phyloP scores from a whole-genome alignment of 2,888 invertebrate species.

The Melipona bicolor region DNA sequence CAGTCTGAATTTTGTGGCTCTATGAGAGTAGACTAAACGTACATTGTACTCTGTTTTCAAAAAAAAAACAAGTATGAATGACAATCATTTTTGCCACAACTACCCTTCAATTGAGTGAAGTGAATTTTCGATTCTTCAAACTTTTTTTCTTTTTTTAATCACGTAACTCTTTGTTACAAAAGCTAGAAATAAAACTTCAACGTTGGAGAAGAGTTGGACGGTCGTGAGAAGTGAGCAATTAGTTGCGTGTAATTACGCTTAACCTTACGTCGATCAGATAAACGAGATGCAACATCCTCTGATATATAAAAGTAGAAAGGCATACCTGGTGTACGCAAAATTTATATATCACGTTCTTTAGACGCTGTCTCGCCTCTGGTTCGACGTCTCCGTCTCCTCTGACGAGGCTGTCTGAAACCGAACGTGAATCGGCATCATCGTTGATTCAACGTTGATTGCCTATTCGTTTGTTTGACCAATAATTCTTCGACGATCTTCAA shows the following conservation, averaged over 20 bases:
- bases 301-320: slow-evolving; percentile 25
- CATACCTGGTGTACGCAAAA: background rate
- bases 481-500: slow-evolving; percentile 27
- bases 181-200: background rate
- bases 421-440: slow-evolving; percentile 22
- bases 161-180: background rate
- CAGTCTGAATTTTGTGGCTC: no score
- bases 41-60: no score
- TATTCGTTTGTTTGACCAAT: slow-evolving; percentile 30
- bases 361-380: slow-evolving; percentile 10
- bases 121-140: background rate
- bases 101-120: no score
- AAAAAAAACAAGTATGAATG: no score
- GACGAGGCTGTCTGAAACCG: slow-evolving; percentile 26
- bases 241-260: slow-evolving; percentile 33
- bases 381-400: slow-evolving; percentile 26
- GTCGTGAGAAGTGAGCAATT: slow-evolving; percentile 24
- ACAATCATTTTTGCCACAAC: no score
- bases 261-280: slow-evolving; percentile 26
- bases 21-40: no score
- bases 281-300: slow-evolving; percentile 11
- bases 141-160: no score
- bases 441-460: slow-evolving; percentile 34
- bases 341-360: slow-evolving; percentile 28
- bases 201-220: no score